Conservation (phyloP, 1,140 invertebrate species). For the Anoplolepis gracilipes region DNA sequence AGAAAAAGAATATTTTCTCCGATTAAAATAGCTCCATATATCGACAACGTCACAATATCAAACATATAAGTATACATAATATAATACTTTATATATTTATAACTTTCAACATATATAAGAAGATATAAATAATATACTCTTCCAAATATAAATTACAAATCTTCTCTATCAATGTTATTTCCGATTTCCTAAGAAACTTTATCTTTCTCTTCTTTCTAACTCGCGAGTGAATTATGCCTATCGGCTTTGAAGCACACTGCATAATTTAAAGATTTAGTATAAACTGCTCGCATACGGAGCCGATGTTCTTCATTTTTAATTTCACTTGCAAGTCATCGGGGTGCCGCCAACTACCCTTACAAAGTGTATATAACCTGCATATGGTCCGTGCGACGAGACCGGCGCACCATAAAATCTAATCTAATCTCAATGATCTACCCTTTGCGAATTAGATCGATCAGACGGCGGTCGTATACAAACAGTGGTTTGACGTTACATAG, state of each 20-base stretch:
- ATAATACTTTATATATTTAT: neutral
- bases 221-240: neutral
- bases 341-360: constrained; percentile 48
- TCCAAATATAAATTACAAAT: neutral
- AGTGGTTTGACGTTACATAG: constrained; percentile 72
- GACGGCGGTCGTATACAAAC: constrained; percentile 64
- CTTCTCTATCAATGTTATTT: too few species aligned
- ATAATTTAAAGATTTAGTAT: constrained; percentile 41
- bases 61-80: too few species aligned
- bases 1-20: neutral
- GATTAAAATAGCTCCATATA: neutral
- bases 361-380: constrained; percentile 67
- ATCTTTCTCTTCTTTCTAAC: neutral
- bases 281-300: neutral
- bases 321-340: constrained; percentile 29
- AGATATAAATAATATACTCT: neutral
- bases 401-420: constrained; percentile 69
- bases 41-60: neutral
- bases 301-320: constrained; percentile 43
- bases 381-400: constrained; percentile 64
- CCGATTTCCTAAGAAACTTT: neutral
- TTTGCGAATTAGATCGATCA: constrained; percentile 72
- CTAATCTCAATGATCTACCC: constrained; percentile 74
- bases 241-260: neutral
- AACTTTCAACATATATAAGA: neutral